Percentiles rank a stretch among this genome's conserved stretches.
phyloP scores from a whole-genome alignment of 2,888 invertebrate genomes.

The Drosophila bunnanda region DNA sequence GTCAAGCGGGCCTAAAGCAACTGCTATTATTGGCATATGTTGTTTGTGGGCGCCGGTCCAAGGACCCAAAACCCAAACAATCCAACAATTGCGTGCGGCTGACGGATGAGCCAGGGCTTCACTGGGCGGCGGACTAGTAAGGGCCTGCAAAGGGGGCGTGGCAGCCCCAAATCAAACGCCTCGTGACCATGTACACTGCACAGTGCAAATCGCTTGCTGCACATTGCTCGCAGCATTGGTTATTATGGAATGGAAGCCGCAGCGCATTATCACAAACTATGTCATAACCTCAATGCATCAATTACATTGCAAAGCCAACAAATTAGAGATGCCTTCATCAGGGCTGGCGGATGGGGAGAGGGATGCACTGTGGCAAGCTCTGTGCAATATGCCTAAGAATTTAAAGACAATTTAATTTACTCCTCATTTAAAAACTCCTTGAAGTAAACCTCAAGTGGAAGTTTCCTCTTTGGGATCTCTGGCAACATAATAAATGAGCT shows the following conservation, averaged over 20 bases:
- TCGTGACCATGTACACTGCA: conserved; percentile 3
- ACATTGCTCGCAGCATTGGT: conserved; percentile 35
- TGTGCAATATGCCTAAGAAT: neutral
- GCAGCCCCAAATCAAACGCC: conserved; percentile 17
- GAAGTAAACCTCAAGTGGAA: neutral
- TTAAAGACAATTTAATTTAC: neutral
- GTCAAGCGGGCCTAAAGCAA: conserved; percentile 47
- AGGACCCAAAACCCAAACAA: conserved; percentile 25
- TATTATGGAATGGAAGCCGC: conserved; percentile 53
- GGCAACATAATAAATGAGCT: conserved; percentile 71
- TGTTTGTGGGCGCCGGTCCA: conserved; percentile 27
- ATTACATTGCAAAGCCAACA: conserved; percentile 69
- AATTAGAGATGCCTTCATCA: conserved; percentile 67
- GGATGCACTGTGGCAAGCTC: neutral
- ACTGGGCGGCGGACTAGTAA: neutral
- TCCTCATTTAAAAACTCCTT: neutral
- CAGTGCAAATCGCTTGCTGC: conserved; percentile 25
- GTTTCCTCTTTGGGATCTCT: neutral
- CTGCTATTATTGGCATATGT: conserved; percentile 52
- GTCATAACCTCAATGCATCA: conserved; percentile 76
- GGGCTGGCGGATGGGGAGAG: conserved; percentile 5
- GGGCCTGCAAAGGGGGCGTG: neutral
- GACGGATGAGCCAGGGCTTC: conserved; percentile 22
- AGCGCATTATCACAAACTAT: conserved; percentile 67
- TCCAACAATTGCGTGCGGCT: conserved; percentile 40